Conservation (phyloP, 2,888 invertebrate species). For the Caenorhabditis wallacei region DNA sequence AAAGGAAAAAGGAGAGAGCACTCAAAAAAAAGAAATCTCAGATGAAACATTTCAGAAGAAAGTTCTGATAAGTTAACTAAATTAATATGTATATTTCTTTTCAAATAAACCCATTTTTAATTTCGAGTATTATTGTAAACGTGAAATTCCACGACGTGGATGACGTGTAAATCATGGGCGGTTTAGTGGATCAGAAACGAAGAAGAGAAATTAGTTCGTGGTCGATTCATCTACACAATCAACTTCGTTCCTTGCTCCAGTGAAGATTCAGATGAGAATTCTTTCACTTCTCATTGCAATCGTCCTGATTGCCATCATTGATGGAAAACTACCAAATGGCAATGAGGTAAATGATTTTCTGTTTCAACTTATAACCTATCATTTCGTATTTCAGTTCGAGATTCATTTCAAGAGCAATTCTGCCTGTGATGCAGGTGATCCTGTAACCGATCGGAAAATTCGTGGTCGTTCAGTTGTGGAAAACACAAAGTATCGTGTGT, state of each 20-base stretch:
- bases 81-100: no score
- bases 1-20: not conserved
- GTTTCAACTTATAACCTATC: not conserved
- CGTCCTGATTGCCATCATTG: not conserved
- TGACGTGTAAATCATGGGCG: not conserved
- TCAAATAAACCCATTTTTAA: no score
- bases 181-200: no score
- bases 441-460: not conserved
- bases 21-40: not conserved
- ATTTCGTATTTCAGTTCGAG: conserved; percentile 10
- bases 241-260: not conserved
- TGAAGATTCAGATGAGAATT: conserved; percentile 10
- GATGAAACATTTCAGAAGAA: no score
- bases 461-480: not conserved
- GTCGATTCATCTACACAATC: not conserved
- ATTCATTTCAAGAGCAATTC: not conserved
- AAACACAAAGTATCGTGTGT: conserved; percentile 19
- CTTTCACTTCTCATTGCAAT: conserved; percentile 19
- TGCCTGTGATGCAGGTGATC: conserved; percentile 16
- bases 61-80: no score
- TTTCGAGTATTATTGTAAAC: not conserved
- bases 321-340: not conserved
- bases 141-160: not conserved
- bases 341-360: not conserved
- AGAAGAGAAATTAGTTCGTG: no score